These are phyloP conservation scores for Anaspis maculata DNA, from an alignment of 2,888 invertebrate species.

Conservation along the genomic window DNA sequence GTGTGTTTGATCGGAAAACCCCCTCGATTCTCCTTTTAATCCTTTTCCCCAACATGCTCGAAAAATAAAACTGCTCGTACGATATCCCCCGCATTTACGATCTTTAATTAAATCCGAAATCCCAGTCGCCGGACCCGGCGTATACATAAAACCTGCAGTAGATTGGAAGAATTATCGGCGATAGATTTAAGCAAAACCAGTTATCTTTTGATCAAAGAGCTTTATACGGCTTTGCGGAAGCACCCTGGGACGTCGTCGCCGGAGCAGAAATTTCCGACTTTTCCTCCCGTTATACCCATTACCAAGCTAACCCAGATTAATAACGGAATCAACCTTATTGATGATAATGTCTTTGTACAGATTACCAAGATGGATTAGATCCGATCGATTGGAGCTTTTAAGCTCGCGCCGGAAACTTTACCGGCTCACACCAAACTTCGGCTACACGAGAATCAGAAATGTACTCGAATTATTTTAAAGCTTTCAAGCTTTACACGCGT, in stretches of 20 bases:
- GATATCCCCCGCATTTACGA: constrained; percentile 10
- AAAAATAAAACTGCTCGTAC: constrained; percentile 6
- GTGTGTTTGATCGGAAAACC: no score
- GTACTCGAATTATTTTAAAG: no score
- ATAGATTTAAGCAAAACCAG: constrained; percentile 19
- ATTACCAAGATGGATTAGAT: no score
- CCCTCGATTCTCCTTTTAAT: no score
- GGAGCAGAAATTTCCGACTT: constrained; percentile 13
- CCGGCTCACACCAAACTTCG: no score
- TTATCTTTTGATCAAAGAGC: constrained; percentile 24
- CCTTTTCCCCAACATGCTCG: constrained; percentile 3
- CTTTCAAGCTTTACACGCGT: no score
- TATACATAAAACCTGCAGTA: constrained; percentile 8
- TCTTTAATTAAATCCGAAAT: constrained; percentile 16
- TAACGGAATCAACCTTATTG: constrained; percentile 24
- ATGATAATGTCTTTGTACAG: constrained; percentile 21
- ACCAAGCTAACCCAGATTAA: constrained; percentile 25
- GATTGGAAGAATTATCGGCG: constrained; percentile 20
- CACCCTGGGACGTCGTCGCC: constrained; percentile 15
- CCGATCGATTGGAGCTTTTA: no score
- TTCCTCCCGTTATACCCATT: no score
- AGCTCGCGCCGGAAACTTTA: no score
- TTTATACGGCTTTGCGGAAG: constrained; percentile 13
- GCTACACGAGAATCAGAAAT: no score
- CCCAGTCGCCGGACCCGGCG: constrained; percentile 6